These are phyloP conservation scores for Thunnus thynnus DNA, from an alignment of 2,113 vertebrate species.

Conservation along the genomic window DNA sequence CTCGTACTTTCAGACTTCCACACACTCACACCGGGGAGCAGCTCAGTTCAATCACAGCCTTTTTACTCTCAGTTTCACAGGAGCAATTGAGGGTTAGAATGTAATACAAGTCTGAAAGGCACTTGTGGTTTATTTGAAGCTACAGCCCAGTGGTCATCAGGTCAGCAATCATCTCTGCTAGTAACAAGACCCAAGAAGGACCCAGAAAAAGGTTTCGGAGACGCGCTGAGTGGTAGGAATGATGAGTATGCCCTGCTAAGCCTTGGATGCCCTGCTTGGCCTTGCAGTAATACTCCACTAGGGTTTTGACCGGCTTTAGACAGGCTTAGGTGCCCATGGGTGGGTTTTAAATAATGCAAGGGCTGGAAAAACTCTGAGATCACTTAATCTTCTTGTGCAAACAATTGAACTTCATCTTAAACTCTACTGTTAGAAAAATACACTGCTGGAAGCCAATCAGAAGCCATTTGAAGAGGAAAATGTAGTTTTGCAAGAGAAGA, in stretches of 20 bases:
- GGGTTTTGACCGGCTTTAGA: constrained; percentile 36
- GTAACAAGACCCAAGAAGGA: constrained; percentile 14
- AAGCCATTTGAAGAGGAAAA: background rate
- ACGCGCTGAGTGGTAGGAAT: constrained; percentile 15
- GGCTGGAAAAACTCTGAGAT: constrained; percentile 32
- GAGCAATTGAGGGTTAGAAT: constrained; percentile 30
- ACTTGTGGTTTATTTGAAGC: constrained; percentile 24
- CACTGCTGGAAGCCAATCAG: background rate
- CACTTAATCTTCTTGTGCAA: constrained; percentile 51
- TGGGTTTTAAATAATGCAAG: constrained; percentile 56
- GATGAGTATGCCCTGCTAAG: constrained; percentile 50
- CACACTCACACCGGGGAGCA: background rate
- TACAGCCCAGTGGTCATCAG: constrained; percentile 17
- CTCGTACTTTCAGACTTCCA: background rate
- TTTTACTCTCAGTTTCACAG: constrained; percentile 17
- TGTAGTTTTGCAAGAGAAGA: background rate
- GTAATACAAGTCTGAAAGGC: constrained; percentile 27
- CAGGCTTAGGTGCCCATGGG: constrained; percentile 42
- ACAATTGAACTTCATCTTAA: constrained; percentile 25
- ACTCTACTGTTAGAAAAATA: background rate
- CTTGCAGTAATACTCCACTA: constrained; percentile 30
- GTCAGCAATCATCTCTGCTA: constrained; percentile 56
- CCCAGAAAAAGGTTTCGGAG: constrained; percentile 20
- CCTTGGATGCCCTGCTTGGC: constrained; percentile 20
- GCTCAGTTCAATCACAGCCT: constrained; percentile 23